Evolutionary conservation across 2,797 vertebrate genomes (phyloP).

Genomic region (Periparus ater): DNA sequence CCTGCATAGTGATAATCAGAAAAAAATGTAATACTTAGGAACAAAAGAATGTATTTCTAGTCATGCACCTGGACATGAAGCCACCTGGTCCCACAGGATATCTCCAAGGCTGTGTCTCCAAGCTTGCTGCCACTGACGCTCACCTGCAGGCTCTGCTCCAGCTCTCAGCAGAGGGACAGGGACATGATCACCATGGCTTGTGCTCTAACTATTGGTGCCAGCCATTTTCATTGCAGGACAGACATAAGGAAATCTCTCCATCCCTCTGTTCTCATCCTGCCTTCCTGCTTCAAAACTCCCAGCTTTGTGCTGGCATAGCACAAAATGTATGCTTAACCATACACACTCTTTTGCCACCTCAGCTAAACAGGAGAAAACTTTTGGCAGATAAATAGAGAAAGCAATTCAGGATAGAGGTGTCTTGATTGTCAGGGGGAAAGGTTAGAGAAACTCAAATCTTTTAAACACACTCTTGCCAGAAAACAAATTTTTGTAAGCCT

Average conservation of each 20-base stretch:
- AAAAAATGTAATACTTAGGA: not conserved
- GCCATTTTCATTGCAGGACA: not conserved
- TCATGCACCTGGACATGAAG: not conserved
- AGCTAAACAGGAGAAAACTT: not conserved
- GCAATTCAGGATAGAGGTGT: not conserved
- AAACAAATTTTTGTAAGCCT: not conserved
- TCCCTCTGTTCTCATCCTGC: not conserved
- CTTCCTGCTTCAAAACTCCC: not conserved
- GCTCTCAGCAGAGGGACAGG: not conserved
- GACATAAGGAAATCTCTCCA: not conserved
- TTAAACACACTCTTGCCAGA: not conserved
- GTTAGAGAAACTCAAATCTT: not conserved
- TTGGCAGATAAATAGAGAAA: not conserved
- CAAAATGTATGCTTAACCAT: not conserved
- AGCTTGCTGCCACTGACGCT: not conserved
- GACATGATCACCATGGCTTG: not conserved
- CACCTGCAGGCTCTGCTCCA: not conserved
- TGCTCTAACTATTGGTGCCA: fast-evolving
- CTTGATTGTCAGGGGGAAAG: not conserved
- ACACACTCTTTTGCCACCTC: not conserved
- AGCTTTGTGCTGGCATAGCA: not conserved
- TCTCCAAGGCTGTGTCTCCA: not conserved
- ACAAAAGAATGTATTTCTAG: not conserved
- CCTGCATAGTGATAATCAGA: not conserved
- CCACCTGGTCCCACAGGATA: not conserved